Conservation (phyloP, 2,113 vertebrate species). For the human (Homo sapiens) region GRCh38 chr5:10378501-10379000, state of each 20-base stretch:
- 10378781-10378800: slow-evolving; percentile 99
- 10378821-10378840: slow-evolving; percentile 99
- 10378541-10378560: not conserved
- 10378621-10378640: not conserved
- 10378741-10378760: slow-evolving; percentile 87
- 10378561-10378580: not conserved
- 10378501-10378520: slow-evolving; percentile 19
- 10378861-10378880: not conserved
- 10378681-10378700: slow-evolving; percentile 15
- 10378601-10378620: slow-evolving; percentile 3
- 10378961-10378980: slow-evolving; percentile 3
- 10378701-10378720: not conserved
- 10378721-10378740: slow-evolving; percentile 19
- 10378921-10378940: not conserved
- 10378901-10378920: too few relatives aligned
- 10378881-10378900: not conserved
- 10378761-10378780: slow-evolving; percentile 99
- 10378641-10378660: slow-evolving; percentile 21
- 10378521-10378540: not conserved
- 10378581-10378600: not conserved
- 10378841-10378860: slow-evolving; percentile 78
- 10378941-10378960: slow-evolving; percentile 50
- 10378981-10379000: slow-evolving; percentile 12
- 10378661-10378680: not conserved
- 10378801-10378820: slow-evolving; percentile 99